These are phyloP conservation scores for Eristalinus aeneus DNA, from an alignment of 2,888 invertebrate species.

Conservation along the genomic window DNA sequence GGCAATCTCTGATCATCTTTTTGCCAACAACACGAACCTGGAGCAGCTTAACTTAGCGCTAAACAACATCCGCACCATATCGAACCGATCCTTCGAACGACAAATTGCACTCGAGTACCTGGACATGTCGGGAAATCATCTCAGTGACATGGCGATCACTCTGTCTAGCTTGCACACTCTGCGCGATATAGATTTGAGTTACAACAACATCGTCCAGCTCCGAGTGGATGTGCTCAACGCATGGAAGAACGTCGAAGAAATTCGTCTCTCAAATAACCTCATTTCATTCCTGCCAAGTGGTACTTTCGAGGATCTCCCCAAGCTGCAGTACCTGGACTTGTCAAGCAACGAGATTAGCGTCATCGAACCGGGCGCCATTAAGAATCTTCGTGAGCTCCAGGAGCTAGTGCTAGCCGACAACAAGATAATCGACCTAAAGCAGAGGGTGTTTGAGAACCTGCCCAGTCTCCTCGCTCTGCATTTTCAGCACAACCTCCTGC, in stretches of 20 bases:
- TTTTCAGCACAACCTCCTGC: conserved; percentile 89
- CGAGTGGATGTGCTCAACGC: conserved; percentile 87
- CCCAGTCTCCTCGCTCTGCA: conserved; percentile 85
- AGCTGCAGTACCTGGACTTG: conserved; percentile 88
- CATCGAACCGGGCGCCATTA: conserved; percentile 87
- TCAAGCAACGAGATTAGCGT: conserved; percentile 90
- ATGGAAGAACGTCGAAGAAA: conserved; percentile 85
- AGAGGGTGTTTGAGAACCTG: conserved; percentile 88
- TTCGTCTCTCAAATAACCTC: conserved; percentile 89
- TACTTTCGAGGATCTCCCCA: conserved; percentile 86
- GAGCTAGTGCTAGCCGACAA: conserved; percentile 87
- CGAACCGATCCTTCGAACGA: conserved; percentile 84
- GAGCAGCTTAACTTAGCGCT: conserved; percentile 88
- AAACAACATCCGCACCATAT: conserved; percentile 87
- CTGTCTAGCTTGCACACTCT: conserved; percentile 86
- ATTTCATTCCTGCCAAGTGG: conserved; percentile 86
- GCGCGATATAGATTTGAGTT: conserved; percentile 88
- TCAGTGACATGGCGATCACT: conserved; percentile 87
- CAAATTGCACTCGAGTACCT: conserved; percentile 87
- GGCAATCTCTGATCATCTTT: conserved; percentile 85
- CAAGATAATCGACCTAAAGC: conserved; percentile 88
- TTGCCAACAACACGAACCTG: conserved; percentile 85
- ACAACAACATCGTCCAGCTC: conserved; percentile 87
- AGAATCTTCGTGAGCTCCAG: conserved; percentile 85
- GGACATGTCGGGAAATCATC: conserved; percentile 89